Conservation (phyloP, 2,797 vertebrate genomes). For the Masticophis lateralis region DNA sequence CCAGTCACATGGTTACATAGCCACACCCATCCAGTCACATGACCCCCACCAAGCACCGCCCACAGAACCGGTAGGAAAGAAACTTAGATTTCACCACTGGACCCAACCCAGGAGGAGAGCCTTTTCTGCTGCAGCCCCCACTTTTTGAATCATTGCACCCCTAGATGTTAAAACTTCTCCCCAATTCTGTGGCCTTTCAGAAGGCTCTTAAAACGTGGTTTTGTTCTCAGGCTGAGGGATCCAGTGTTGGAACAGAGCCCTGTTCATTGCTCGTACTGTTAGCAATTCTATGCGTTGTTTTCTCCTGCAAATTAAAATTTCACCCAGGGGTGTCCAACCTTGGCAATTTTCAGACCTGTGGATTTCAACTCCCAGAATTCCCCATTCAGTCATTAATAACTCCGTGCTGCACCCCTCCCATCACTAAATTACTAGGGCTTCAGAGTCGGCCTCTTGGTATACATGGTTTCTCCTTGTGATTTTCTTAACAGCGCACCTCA, state of each 20-base stretch:
- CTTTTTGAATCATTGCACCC: neutral
- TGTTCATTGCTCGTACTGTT: neutral
- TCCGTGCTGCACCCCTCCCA: slow-evolving; percentile 34
- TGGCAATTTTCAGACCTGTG: neutral
- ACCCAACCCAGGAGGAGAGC: neutral
- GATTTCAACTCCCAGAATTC: neutral
- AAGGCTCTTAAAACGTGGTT: neutral
- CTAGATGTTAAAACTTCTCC: neutral
- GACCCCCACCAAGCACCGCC: too few species aligned
- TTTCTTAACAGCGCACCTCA: neutral
- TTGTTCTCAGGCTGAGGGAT: neutral
- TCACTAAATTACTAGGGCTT: slow-evolving; percentile 51
- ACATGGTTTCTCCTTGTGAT: too few species aligned
- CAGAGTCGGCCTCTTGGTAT: slow-evolving; percentile 44
- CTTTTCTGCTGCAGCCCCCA: neutral
- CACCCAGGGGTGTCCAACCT: neutral
- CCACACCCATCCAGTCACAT: too few species aligned
- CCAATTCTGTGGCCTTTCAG: neutral
- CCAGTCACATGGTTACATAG: too few species aligned
- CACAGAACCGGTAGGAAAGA: too few species aligned
- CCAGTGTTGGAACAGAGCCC: neutral
- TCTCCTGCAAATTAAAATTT: neutral
- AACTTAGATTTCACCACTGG: too few species aligned
- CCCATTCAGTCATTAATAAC: slow-evolving; percentile 38
- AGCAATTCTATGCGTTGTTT: neutral